These are phyloP conservation scores for Corythucha ciliata DNA, from an alignment of 2,888 invertebrate species.

Conservation along the genomic window DNA sequence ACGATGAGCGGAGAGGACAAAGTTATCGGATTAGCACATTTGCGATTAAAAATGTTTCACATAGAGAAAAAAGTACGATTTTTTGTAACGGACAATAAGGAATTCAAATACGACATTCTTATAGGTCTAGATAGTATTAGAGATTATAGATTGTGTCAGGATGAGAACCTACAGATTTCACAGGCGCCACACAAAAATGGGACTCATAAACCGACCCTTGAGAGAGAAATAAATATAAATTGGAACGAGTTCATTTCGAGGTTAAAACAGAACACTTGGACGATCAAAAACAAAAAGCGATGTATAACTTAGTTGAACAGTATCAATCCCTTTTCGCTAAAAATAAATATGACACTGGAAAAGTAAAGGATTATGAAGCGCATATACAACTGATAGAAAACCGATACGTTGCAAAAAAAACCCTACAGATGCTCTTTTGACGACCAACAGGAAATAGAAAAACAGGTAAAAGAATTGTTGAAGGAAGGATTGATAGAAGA, in stretches of 20 bases:
- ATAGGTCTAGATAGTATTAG: too few relatives aligned
- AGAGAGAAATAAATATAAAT: constrained; percentile 2
- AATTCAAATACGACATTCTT: too few relatives aligned
- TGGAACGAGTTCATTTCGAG: constrained; percentile 15
- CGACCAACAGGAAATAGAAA: constrained; percentile 17
- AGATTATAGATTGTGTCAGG: too few relatives aligned
- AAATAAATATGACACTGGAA: constrained; percentile 20
- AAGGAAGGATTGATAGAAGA: constrained; percentile 20
- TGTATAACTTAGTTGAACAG: constrained; percentile 13
- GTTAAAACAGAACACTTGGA: not conserved
- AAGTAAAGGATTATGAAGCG: constrained; percentile 13
- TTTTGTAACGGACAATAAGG: too few relatives aligned
- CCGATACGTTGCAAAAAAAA: constrained; percentile 8
- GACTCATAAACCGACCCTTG: too few relatives aligned
- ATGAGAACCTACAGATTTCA: too few relatives aligned
- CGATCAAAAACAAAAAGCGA: constrained; percentile 2
- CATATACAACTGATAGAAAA: constrained; percentile 14
- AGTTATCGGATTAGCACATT: too few relatives aligned
- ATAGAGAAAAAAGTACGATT: too few relatives aligned
- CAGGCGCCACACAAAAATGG: too few relatives aligned
- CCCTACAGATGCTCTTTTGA: constrained; percentile 13
- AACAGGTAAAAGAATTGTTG: constrained; percentile 16
- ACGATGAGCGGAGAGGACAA: too few relatives aligned
- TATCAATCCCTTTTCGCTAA: constrained; percentile 17
- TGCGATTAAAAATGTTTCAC: too few relatives aligned